A percentile compares a stretch with the other conserved stretches of the same genome.
These are phyloP conservation scores for Psettodes erumei DNA, from an alignment of 2,113 vertebrate species.

Conservation along the genomic window DNA sequence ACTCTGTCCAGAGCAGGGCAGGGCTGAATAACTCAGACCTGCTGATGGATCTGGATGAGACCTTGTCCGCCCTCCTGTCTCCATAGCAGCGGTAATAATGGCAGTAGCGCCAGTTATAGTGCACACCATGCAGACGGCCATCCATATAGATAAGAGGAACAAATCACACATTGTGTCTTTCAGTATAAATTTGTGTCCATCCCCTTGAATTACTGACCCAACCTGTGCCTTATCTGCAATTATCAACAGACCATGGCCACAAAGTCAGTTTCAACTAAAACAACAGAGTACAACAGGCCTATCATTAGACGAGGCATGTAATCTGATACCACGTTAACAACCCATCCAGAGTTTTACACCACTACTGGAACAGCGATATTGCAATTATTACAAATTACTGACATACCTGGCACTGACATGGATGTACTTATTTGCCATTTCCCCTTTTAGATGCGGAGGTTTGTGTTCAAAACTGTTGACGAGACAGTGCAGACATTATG, in stretches of 20 bases:
- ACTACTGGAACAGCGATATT: neutral
- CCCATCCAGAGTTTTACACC: neutral
- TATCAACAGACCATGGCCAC: slow-evolving; percentile 57
- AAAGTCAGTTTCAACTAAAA: slow-evolving; percentile 44
- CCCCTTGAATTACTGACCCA: slow-evolving; percentile 79
- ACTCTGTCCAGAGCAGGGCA: slow-evolving; percentile 63
- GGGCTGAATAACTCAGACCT: slow-evolving; percentile 75
- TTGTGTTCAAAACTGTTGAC: neutral
- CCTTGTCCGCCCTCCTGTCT: slow-evolving; percentile 74
- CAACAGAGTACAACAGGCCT: slow-evolving; percentile 39
- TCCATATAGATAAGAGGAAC: slow-evolving; percentile 80
- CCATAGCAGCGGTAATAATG: slow-evolving; percentile 78
- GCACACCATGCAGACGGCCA: slow-evolving; percentile 67
- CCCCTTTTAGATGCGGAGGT: neutral
- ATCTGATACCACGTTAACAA: slow-evolving; percentile 38
- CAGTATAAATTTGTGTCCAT: slow-evolving; percentile 78
- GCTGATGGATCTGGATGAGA: slow-evolving; percentile 78
- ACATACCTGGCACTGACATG: neutral
- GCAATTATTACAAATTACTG: slow-evolving; percentile 1
- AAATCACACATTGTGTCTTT: slow-evolving; percentile 77
- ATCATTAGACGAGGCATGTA: slow-evolving; percentile 11
- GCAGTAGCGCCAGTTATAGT: slow-evolving; percentile 75
- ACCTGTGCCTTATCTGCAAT: slow-evolving; percentile 71
- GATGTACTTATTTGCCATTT: neutral
- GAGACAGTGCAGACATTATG: neutral